These are phyloP conservation scores for Epinephelus moara DNA, from an alignment of 2,113 vertebrate species.

Conservation along the genomic window DNA sequence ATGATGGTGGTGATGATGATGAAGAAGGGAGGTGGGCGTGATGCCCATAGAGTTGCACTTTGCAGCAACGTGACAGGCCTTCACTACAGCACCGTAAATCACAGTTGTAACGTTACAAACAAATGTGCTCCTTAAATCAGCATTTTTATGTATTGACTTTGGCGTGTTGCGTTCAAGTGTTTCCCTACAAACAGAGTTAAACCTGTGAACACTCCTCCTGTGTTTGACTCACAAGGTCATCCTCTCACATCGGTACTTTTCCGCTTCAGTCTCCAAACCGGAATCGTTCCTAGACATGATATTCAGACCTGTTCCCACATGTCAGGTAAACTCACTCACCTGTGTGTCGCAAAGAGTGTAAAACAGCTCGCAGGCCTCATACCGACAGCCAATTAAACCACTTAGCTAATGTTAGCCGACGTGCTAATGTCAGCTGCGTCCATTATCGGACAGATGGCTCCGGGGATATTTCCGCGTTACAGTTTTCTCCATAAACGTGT, in stretches of 20 bases:
- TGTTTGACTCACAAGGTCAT: background rate
- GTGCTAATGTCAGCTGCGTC: slow-evolving; percentile 23
- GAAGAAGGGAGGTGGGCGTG: background rate
- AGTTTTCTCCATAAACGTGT: too few relatives aligned
- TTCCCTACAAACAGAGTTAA: too few relatives aligned
- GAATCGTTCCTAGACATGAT: accelerated
- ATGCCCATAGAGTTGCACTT: background rate
- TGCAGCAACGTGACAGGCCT: too few relatives aligned
- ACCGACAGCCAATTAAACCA: background rate
- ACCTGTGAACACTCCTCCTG: background rate
- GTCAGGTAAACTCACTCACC: background rate
- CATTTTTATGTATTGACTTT: too few relatives aligned
- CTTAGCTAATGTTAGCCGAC: background rate
- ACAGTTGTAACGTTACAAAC: too few relatives aligned
- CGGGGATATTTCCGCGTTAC: background rate
- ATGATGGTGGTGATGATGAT: background rate
- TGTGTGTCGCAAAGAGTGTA: too few relatives aligned
- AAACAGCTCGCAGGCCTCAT: background rate
- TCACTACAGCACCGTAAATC: too few relatives aligned
- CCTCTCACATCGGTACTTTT: background rate
- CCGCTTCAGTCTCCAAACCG: too few relatives aligned
- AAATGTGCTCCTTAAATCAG: too few relatives aligned
- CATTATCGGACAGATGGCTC: slow-evolving; percentile 34
- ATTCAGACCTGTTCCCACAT: background rate
- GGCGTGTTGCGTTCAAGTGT: too few relatives aligned